Evolutionary conservation across 2,113 vertebrate genomes (phyloP), one percentile per base, ranked within the genome.

Genomic region (Speoplatyrhinus poulsoni): DNA sequence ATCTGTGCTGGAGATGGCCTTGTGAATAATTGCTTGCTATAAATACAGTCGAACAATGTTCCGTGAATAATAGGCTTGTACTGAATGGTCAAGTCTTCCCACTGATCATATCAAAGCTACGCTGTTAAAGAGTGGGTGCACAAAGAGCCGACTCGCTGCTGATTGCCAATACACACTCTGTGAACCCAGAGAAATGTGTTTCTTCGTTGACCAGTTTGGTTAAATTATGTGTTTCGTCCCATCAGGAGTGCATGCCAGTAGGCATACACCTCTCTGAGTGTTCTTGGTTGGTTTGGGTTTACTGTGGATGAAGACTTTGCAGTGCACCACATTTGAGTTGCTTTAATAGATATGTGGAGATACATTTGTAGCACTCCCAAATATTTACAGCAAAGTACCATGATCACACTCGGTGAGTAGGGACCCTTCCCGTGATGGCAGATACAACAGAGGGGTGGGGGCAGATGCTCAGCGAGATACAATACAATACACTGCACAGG

Each of bases 191-290:
- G 83, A 90, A 88, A 90, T 90, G 89, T 89, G 83, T 91, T 91
- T 91, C 84, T 87, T 87, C 89, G 79, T 87, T 88, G 89, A 90
- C 89, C 85, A 90, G 88, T 88, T 87, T 87, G 85, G 90, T 90
- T 91, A 90, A 90, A 91, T 91, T 83, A 90, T 90, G 87, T 89
- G 85, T 91, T 91, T 88, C 87, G 83, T 85, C 72, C 85, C 67
- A 85, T 87, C 85, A 89, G 72, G 82, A 69, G 70, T 76, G 83
- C 54, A 67, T 79, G 87, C 85, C 80, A 76, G 82, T 67, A 82
- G 84, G 86, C 82, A 82, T 84, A 84, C 74, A 72, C 54, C 62
- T 5, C 15, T 57, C 1, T 73, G n/a, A 60, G 36, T 54, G 61
- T 60, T 75, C 65, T 56, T 77, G 26, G 26, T 26, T 26, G 26